Percentiles rank a stretch among this genome's conserved stretches.
phyloP scores from a whole-genome alignment of 2,113 vertebrate genomes.

The Vulpes vulpes region DNA sequence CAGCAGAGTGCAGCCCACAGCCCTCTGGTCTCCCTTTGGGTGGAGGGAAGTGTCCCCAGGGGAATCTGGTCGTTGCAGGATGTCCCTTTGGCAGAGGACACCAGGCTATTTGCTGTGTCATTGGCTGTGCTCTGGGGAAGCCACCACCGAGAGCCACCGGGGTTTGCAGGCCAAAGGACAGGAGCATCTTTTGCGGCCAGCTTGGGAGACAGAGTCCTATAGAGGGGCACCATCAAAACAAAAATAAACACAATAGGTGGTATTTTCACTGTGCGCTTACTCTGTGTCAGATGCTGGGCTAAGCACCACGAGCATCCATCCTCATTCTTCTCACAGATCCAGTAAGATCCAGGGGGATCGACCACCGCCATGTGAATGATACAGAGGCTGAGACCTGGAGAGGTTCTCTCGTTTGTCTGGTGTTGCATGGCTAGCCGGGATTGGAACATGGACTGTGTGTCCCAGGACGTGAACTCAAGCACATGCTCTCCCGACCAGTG shows the following conservation, averaged over 20 bases:
- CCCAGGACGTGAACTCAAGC: not conserved
- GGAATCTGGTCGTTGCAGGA: not conserved
- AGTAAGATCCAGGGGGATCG: not conserved
- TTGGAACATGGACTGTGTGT: not conserved
- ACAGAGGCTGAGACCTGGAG: not conserved
- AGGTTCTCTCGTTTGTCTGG: not conserved
- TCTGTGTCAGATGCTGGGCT: not conserved
- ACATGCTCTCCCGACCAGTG: not conserved
- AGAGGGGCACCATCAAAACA: not conserved
- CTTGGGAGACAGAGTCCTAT: accelerated
- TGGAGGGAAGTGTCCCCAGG: not conserved
- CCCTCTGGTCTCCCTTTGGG: not conserved
- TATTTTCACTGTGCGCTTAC: no score
- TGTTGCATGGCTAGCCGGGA: no score
- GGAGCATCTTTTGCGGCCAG: not conserved
- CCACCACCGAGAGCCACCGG: not conserved
- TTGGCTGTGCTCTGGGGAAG: not conserved
- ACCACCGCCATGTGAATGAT: not conserved
- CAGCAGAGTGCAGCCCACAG: not conserved
- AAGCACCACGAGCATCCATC: accelerated
- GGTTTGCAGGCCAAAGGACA: not conserved
- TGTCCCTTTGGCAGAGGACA: not conserved
- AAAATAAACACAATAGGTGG: not conserved
- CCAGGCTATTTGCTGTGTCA: not conserved
- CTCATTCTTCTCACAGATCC: not conserved